Conservation (phyloP, 2,113 vertebrate genomes). For the Phrynosoma blainvillii region DNA sequence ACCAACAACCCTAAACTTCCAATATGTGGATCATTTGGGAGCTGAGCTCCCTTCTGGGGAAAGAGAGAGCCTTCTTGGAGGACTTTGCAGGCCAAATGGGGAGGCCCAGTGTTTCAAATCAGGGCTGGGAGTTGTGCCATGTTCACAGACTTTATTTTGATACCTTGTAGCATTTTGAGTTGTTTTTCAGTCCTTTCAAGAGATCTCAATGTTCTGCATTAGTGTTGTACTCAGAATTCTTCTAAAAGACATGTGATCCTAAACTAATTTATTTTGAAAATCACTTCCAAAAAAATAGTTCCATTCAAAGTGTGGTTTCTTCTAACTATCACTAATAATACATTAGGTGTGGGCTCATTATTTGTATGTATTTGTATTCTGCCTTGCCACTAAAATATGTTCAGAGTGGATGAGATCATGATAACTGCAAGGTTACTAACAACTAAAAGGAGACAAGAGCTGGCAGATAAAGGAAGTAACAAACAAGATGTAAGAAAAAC, state of each 20-base stretch:
- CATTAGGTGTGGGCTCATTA: neutral
- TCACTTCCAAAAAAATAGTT: neutral
- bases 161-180: neutral
- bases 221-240: constrained; percentile 1
- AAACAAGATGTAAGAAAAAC: neutral
- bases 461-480: neutral
- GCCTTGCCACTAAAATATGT: neutral
- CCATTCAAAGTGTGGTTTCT: neutral
- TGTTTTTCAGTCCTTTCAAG: neutral
- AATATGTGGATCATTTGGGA: neutral
- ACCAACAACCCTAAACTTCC: neutral
- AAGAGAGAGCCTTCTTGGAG: neutral
- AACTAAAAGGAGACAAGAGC: neutral
- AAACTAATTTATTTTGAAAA: neutral
- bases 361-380: neutral
- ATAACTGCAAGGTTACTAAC: neutral
- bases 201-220: constrained; percentile 7
- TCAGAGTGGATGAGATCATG: neutral
- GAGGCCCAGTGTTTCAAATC: too few species aligned
- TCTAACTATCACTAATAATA: neutral
- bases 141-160: constrained; percentile 22
- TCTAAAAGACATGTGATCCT: neutral
- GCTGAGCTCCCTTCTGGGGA: neutral
- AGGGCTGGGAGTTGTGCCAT: neutral
- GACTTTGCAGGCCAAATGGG: too few species aligned